These are phyloP conservation scores for Hirtodrosophila duncani DNA, from an alignment of 2,888 invertebrate species.

Conservation along the genomic window DNA sequence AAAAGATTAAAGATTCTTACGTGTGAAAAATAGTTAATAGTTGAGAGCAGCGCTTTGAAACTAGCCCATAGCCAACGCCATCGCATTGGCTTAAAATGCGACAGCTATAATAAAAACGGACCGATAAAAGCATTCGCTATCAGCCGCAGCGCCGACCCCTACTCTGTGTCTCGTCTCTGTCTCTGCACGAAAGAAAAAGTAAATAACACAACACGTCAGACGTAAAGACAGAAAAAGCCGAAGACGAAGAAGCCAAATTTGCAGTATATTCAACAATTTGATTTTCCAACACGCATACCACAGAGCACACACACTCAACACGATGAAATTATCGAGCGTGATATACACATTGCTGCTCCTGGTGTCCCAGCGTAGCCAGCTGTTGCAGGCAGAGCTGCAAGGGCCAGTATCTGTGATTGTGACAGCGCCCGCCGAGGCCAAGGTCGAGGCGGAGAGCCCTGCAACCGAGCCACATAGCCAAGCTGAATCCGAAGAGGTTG, in stretches of 20 bases:
- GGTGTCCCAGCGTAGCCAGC: conserved; percentile 26
- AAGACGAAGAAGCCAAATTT: conserved; percentile 27
- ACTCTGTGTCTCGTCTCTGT: background rate
- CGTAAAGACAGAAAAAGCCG: conserved; percentile 25
- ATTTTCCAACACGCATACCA: background rate
- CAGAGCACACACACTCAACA: conserved; percentile 13
- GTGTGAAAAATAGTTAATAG: conserved; percentile 53
- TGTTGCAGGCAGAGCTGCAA: conserved; percentile 57
- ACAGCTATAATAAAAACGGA: conserved; percentile 23
- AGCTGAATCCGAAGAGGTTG: conserved; percentile 33
- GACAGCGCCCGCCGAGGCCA: background rate
- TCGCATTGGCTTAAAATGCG: conserved; percentile 40
- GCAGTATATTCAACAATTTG: conserved; percentile 11
- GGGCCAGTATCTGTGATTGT: conserved; percentile 62
- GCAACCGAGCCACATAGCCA: conserved; percentile 15
- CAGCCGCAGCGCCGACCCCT: background rate
- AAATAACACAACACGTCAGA: conserved; percentile 69
- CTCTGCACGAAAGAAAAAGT: conserved; percentile 41
- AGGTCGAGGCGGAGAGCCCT: background rate
- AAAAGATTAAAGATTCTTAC: conserved; percentile 29
- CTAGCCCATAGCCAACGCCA: conserved; percentile 2
- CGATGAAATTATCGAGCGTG: conserved; percentile 48
- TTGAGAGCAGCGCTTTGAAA: conserved; percentile 5
- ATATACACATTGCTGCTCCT: conserved; percentile 44
- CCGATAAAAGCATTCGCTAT: background rate